Conservation (phyloP, 2,888 invertebrate genomes). For the Diarsia brunnea region DNA sequence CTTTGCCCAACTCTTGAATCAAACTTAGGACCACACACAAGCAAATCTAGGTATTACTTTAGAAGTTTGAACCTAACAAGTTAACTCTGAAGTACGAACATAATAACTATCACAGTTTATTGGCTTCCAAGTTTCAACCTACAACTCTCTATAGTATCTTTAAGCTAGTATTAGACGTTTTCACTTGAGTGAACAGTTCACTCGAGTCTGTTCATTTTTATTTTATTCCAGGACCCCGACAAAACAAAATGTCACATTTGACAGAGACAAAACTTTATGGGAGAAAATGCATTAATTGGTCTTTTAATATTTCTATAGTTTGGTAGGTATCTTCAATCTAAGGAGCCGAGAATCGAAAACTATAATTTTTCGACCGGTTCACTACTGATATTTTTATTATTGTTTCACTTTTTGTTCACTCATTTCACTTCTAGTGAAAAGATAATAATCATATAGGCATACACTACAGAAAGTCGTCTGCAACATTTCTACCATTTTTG, state of each 20-base stretch:
- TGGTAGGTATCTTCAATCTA: neutral
- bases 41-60: neutral
- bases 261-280: neutral
- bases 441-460: no score
- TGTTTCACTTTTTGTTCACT: no score
- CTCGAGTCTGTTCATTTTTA: neutral
- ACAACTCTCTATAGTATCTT: neutral
- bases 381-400: neutral
- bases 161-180: conserved; percentile 6
- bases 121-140: neutral
- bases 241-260: neutral
- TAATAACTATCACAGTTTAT: conserved; percentile 5
- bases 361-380: neutral
- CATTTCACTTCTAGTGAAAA: no score
- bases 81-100: neutral
- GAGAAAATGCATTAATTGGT: neutral
- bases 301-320: neutral
- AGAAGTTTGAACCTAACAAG: neutral
- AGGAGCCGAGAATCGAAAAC: neutral
- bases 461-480: no score
- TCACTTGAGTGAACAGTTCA: neutral
- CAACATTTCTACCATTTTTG: no score
- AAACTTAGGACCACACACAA: neutral
- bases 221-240: neutral
- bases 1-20: neutral